Evolutionary conservation across 2,888 invertebrate genomes (phyloP).

Genomic region (Cosmia trapezina): DNA sequence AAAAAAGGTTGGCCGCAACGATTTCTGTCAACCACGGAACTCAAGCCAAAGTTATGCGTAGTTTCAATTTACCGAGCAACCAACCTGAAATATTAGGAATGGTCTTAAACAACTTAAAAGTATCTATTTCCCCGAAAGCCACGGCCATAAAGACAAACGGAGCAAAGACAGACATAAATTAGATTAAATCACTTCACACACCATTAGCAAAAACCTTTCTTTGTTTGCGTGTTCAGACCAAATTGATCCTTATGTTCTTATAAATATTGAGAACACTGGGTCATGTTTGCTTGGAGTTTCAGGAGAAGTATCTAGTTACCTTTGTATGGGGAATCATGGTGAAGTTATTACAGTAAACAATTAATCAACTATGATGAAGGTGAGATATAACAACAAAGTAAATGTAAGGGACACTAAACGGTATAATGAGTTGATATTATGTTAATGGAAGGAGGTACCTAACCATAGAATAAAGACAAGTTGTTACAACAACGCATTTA

Average conservation of each 20-base stretch:
- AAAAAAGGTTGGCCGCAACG: slow-evolving; percentile 26
- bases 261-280: slow-evolving; percentile 40
- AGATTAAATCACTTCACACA: slow-evolving; percentile 84
- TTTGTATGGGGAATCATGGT: slow-evolving; percentile 54
- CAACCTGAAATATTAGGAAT: slow-evolving; percentile 57
- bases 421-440: slow-evolving; percentile 18
- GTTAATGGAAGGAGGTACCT: neutral
- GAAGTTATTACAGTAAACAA: slow-evolving; percentile 71
- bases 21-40: slow-evolving; percentile 13
- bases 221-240: slow-evolving; percentile 67
- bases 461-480: neutral
- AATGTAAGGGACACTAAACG: slow-evolving; percentile 27
- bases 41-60: slow-evolving; percentile 41
- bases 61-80: slow-evolving; percentile 54
- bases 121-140: slow-evolving; percentile 66
- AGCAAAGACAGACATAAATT: slow-evolving; percentile 77
- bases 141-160: slow-evolving; percentile 74
- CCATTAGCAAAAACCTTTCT: slow-evolving; percentile 79
- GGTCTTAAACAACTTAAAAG: slow-evolving; percentile 70
- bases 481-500: neutral
- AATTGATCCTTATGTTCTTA: slow-evolving; percentile 65
- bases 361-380: slow-evolving; percentile 80
- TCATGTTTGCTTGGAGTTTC: slow-evolving; percentile 61
- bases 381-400: slow-evolving; percentile 65
- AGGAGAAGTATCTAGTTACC: slow-evolving; percentile 68